Conservation (phyloP, 2,113 vertebrate species). For the Dipodomys spectabilis region DNA sequence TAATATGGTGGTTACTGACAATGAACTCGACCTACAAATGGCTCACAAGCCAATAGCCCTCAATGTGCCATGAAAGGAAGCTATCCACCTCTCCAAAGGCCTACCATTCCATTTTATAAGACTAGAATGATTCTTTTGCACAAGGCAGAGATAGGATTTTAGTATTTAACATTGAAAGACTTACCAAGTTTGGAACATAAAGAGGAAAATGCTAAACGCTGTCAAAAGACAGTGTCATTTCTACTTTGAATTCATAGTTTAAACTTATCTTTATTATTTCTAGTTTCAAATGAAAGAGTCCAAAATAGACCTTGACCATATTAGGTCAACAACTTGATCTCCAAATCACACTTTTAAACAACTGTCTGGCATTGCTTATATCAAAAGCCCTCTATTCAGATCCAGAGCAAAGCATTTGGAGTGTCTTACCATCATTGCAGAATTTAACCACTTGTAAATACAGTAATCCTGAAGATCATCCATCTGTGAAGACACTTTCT, state of each 20-base stretch:
- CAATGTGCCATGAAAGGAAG: slow-evolving; percentile 67
- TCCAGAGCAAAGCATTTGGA: slow-evolving; percentile 24
- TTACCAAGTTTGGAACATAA: slow-evolving; percentile 49
- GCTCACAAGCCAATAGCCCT: slow-evolving; percentile 54
- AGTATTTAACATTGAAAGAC: slow-evolving; percentile 5
- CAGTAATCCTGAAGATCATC: not conserved
- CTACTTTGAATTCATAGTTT: slow-evolving; percentile 46
- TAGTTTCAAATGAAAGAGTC: slow-evolving; percentile 59
- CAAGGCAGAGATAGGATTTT: not conserved
- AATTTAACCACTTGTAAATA: not conserved
- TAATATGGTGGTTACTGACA: slow-evolving; percentile 73
- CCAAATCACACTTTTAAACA: slow-evolving; percentile 66
- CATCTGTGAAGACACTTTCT: not conserved
- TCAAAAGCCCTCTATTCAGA: slow-evolving; percentile 38
- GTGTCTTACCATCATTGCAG: slow-evolving; percentile 49
- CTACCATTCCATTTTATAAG: not conserved
- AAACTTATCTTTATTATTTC: slow-evolving; percentile 50
- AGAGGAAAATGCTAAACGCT: slow-evolving; percentile 30
- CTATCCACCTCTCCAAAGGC: not conserved
- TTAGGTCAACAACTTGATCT: slow-evolving; percentile 73
- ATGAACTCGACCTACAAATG: slow-evolving; percentile 76
- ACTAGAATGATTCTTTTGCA: slow-evolving; percentile 1
- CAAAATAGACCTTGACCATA: slow-evolving; percentile 73
- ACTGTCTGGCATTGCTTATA: slow-evolving; percentile 57
- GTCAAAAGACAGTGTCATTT: slow-evolving; percentile 51